Base-by-base conservation (phyloP, 1,140 invertebrate genomes). In the Idris sp. region DNA sequence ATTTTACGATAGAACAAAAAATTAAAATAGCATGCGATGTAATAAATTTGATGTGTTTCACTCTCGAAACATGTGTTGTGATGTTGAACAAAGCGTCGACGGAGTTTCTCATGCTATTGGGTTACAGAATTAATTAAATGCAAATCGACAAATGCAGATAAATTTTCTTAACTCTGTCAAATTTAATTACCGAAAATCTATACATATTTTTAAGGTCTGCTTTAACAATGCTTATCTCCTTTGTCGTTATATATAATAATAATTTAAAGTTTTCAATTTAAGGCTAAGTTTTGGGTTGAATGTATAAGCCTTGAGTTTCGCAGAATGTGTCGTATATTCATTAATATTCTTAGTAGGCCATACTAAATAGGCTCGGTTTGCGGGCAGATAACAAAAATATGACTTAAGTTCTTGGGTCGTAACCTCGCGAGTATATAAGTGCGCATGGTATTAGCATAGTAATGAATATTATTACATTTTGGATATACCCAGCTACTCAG, bases 391-490 rank as follows among this genome's bases (percentile, higher is more conserved):
- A 86, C 80, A 86, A 87, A 87, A 86, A 86, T 87, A 87, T 75
- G 84, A 83, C 82, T 78, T 54, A 86, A 86, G 83, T 86, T 86
- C 77, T 78, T 53, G 62, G 79, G 78, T 82, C 76, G 81, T 87
- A 87, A 87, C 79, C 81, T 64, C 58, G 61, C 76, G 79, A 79
- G 72, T 76, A 69, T n/a, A n/a, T 48, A 82, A 74, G 77, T 75
- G 78, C 67, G 77, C 78, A 78, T 79, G 84, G 83, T 82, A 86
- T 88, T 88, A 88, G 85, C 86, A 87, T 87, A 86, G 85, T 87
- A 88, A 88, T 87, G 86, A 88, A 88, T 88, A 88, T 86, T 86
- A 86, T 88, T 87, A 86, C 84, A 86, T 86, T 87, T 86, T 76
- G 84, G 84, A 79, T 75, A 79, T 78, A 79, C 75, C 73, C 68